These are phyloP conservation scores for Dysdera silvatica DNA, from an alignment of 1,140 invertebrate species.

Conservation along the genomic window DNA sequence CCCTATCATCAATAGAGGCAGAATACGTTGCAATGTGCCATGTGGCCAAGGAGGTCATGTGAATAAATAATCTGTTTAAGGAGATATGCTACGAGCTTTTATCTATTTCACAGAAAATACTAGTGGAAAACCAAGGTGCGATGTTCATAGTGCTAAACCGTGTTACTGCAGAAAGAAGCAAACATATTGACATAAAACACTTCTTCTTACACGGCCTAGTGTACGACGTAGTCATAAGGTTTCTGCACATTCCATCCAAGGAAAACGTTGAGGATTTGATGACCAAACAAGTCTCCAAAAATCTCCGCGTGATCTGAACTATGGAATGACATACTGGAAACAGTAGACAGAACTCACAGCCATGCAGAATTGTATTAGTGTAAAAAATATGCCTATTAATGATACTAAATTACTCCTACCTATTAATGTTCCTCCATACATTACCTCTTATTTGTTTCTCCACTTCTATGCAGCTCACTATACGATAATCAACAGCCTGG, in stretches of 20 bases:
- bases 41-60: constrained; percentile 43
- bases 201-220: constrained; percentile 39
- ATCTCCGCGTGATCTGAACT: no score
- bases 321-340: no score
- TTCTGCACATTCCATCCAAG: background rate
- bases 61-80: constrained; percentile 33
- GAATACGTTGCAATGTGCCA: constrained; percentile 44
- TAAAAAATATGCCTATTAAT: no score
- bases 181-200: constrained; percentile 42
- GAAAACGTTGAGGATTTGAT: constrained; percentile 19
- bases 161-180: constrained; percentile 40
- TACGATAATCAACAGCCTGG: no score
- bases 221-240: background rate
- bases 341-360: no score
- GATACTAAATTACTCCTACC: no score
- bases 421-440: no score
- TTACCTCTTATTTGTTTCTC: no score
- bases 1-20: constrained; percentile 46
- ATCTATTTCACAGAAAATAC: background rate
- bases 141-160: constrained; percentile 40
- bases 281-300: constrained; percentile 12
- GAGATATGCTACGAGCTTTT: background rate
- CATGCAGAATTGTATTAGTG: no score
- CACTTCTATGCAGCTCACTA: no score
- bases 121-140: constrained; percentile 37